Evolutionary conservation across 2,888 invertebrate genomes (phyloP).

Genomic region (Phengaris alcon): DNA sequence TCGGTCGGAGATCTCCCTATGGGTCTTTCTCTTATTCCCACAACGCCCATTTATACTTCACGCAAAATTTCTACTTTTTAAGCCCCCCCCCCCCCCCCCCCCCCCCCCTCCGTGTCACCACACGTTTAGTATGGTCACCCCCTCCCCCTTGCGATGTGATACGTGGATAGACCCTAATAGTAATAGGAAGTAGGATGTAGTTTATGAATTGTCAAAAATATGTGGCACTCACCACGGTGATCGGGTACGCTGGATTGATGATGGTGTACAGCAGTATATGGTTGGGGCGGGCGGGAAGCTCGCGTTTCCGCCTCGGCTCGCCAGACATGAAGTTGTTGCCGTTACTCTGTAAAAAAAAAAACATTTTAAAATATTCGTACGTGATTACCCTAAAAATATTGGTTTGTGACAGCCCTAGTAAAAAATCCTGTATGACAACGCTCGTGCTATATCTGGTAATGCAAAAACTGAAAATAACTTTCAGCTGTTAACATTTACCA

Average conservation of each 20-base stretch:
- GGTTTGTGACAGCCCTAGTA: not conserved
- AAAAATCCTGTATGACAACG: too few species aligned
- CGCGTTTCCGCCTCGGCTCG: constrained; percentile 86
- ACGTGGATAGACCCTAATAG: too few species aligned
- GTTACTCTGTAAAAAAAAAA: constrained; percentile 65
- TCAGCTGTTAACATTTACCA: not conserved
- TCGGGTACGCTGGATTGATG: constrained; percentile 98
- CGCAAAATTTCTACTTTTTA: too few species aligned
- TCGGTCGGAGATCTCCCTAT: too few species aligned
- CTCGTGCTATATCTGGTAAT: not conserved
- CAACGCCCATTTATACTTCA: too few species aligned
- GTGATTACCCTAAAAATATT: not conserved
- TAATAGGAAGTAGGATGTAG: too few species aligned
- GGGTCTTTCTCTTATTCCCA: too few species aligned
- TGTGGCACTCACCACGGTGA: constrained; percentile 94
- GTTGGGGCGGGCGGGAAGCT: constrained; percentile 93
- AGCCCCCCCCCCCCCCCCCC: too few species aligned
- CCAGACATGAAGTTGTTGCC: constrained; percentile 76
- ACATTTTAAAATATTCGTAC: not conserved
- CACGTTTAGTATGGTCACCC: too few species aligned
- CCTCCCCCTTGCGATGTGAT: too few species aligned
- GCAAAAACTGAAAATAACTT: not conserved
- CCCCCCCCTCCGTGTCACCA: too few species aligned
- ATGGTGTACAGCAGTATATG: constrained; percentile 98
- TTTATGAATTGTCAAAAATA: too few species aligned